These are phyloP conservation scores for Drosophila pseudoobscura DNA, from an alignment of 1,140 invertebrate genomes.

Conservation along the genomic window DNA sequence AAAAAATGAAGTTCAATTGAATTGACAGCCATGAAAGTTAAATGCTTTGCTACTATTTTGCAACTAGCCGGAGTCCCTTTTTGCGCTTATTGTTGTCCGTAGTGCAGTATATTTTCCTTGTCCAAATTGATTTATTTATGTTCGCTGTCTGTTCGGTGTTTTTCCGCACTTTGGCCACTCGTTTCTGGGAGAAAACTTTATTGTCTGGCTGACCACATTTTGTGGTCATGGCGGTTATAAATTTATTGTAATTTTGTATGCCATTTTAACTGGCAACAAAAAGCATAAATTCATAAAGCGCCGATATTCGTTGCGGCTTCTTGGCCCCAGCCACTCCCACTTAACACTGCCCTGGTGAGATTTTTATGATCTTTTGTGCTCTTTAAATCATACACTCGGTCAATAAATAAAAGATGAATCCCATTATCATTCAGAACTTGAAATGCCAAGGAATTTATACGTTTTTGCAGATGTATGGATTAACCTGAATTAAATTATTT, in stretches of 20 bases:
- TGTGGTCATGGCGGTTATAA: slow-evolving; percentile 72
- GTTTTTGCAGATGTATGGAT: too few relatives aligned
- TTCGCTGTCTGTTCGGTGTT: slow-evolving; percentile 34
- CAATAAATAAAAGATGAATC: too few relatives aligned
- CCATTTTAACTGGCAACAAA: slow-evolving; percentile 40
- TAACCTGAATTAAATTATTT: neutral
- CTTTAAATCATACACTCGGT: too few relatives aligned
- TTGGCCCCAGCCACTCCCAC: neutral
- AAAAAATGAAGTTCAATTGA: slow-evolving; percentile 71
- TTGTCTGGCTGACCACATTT: slow-evolving; percentile 69
- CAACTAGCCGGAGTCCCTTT: slow-evolving; percentile 24
- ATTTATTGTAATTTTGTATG: slow-evolving; percentile 74
- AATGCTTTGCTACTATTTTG: slow-evolving; percentile 57
- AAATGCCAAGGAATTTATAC: neutral
- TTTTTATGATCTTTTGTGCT: too few relatives aligned
- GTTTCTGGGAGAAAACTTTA: slow-evolving; percentile 55
- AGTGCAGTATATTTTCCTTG: slow-evolving; percentile 45
- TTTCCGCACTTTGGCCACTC: slow-evolving; percentile 31
- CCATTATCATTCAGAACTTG: neutral
- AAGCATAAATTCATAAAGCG: slow-evolving; percentile 73
- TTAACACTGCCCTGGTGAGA: too few relatives aligned
- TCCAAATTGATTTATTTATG: slow-evolving; percentile 77
- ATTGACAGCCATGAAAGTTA: slow-evolving; percentile 76
- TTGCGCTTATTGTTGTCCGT: slow-evolving; percentile 4
- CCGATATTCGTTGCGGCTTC: slow-evolving; percentile 56